A percentile compares a stretch with the other conserved stretches of the same genome.
These are phyloP conservation scores for Caenorhabditis sinica DNA, from an alignment of 2,888 invertebrate species.

Conservation along the genomic window DNA sequence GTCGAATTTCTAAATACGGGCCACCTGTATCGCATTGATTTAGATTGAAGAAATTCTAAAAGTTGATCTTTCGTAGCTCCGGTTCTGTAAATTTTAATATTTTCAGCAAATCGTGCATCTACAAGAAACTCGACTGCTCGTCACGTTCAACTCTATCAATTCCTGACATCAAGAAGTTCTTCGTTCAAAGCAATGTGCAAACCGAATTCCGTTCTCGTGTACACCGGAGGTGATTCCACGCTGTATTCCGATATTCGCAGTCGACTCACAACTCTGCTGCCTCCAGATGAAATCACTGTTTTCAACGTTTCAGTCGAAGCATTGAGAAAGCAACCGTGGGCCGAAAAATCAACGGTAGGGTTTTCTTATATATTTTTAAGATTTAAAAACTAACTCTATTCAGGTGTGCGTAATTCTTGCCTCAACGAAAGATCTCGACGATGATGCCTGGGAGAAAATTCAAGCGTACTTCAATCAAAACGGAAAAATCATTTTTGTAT, in stretches of 20 bases:
- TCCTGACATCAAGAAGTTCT: conserved; percentile 46
- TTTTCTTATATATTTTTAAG: too few species aligned
- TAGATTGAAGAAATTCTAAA: not conserved
- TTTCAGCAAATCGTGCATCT: conserved; percentile 50
- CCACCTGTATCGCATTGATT: not conserved
- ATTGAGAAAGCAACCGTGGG: conserved; percentile 78
- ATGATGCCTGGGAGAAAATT: conserved; percentile 78
- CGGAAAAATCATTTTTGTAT: conserved; percentile 83
- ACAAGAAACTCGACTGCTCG: conserved; percentile 45
- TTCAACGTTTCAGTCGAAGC: conserved; percentile 77
- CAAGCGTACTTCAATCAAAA: conserved; percentile 81
- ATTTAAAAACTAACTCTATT: conserved; percentile 6
- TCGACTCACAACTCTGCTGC: conserved; percentile 72
- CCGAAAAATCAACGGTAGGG: conserved; percentile 75
- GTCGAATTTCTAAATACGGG: not conserved
- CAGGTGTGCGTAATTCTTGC: conserved; percentile 81
- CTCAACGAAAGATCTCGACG: conserved; percentile 78
- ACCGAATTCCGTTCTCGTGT: conserved; percentile 76
- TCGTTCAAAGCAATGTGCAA: conserved; percentile 58
- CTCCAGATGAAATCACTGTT: conserved; percentile 78
- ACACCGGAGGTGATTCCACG: conserved; percentile 75
- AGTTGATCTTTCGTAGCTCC: not conserved
- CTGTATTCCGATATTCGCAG: conserved; percentile 74
- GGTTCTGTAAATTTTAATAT: not conserved
- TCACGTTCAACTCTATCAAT: conserved; percentile 41